Percentiles rank a stretch among this genome's conserved stretches.
Conservation (phyloP, 2,888 invertebrate genomes). For the Uropetala carovei region DNA sequence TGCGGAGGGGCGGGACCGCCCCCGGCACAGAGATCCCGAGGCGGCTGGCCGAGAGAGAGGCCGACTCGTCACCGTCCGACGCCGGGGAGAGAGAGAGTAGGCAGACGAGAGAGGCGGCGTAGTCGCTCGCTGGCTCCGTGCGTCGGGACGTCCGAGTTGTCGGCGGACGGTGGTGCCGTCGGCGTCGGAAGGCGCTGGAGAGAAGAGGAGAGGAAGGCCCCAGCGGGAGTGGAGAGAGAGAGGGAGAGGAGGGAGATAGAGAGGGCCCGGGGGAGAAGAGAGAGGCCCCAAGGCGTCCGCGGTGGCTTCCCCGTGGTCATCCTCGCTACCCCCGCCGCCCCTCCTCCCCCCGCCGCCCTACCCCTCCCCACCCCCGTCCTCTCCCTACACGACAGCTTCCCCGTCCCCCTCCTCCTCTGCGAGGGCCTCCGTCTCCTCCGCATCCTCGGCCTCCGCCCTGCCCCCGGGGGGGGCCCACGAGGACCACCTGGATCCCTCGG, state of each 20-base stretch:
- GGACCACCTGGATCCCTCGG: slow-evolving; percentile 74
- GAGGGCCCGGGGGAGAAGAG: slow-evolving; percentile 42
- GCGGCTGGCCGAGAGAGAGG: slow-evolving; percentile 70
- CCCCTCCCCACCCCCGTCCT: slow-evolving; percentile 78
- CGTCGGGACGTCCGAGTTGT: slow-evolving; percentile 72
- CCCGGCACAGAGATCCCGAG: slow-evolving; percentile 71
- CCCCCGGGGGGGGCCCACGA: slow-evolving; percentile 76
- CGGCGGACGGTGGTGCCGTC: neutral
- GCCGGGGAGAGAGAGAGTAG: neutral
- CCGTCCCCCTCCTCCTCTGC: slow-evolving; percentile 65
- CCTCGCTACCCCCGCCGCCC: slow-evolving; percentile 56
- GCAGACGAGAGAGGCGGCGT: slow-evolving; percentile 43
- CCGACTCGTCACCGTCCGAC: slow-evolving; percentile 72
- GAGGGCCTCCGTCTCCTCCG: slow-evolving; percentile 65
- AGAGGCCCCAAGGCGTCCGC: slow-evolving; percentile 50
- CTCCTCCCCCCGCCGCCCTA: slow-evolving; percentile 58
- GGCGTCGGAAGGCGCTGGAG: slow-evolving; percentile 12
- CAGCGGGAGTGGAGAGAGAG: slow-evolving; percentile 11
- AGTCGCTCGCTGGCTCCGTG: slow-evolving; percentile 72
- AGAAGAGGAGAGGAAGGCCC: neutral
- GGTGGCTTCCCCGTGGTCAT: slow-evolving; percentile 64
- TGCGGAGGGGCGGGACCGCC: slow-evolving; percentile 78
- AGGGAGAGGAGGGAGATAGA: neutral
- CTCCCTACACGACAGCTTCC: slow-evolving; percentile 67
- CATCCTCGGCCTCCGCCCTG: slow-evolving; percentile 85